phyloP scores from a whole-genome alignment of 2,888 invertebrate genomes.

The Bruchidius siliquastri region DNA sequence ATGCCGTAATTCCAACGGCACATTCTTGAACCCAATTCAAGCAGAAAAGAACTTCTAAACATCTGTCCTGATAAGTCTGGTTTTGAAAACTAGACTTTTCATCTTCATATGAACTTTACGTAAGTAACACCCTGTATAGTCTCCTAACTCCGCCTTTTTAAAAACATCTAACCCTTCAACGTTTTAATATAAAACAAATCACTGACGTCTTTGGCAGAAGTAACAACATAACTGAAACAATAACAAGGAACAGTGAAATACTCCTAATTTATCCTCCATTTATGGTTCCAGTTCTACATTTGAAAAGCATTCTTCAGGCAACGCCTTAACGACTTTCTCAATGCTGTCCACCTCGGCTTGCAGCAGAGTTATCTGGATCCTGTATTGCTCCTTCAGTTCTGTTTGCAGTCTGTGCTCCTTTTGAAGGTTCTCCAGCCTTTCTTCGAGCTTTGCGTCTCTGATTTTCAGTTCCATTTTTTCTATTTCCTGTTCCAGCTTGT shows the following conservation, averaged over 20 bases:
- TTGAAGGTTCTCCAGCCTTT: slow-evolving; percentile 67
- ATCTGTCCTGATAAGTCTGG: no score
- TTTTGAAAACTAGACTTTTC: no score
- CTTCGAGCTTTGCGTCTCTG: slow-evolving; percentile 67
- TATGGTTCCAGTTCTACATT: slow-evolving; percentile 70
- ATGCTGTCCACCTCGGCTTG: slow-evolving; percentile 77
- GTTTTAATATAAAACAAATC: background rate
- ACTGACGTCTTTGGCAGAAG: background rate
- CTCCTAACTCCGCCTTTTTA: no score
- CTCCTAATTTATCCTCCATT: no score
- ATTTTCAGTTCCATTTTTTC: slow-evolving; percentile 67
- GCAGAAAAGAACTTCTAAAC: no score
- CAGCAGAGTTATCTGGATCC: slow-evolving; percentile 67
- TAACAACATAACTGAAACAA: no score
- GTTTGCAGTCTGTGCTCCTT: slow-evolving; percentile 53
- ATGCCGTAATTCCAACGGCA: no score
- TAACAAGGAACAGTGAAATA: no score
- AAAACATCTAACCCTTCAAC: background rate
- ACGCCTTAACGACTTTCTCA: slow-evolving; percentile 70
- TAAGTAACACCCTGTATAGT: no score
- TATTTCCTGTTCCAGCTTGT: slow-evolving; percentile 59
- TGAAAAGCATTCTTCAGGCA: slow-evolving; percentile 79
- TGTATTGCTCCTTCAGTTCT: slow-evolving; percentile 75
- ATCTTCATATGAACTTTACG: no score
- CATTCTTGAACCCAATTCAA: no score